Percentiles rank a stretch among this genome's conserved stretches.
These are phyloP conservation scores for Tylochromis polylepis DNA, from an alignment of 2,113 vertebrate genomes.

Conservation along the genomic window DNA sequence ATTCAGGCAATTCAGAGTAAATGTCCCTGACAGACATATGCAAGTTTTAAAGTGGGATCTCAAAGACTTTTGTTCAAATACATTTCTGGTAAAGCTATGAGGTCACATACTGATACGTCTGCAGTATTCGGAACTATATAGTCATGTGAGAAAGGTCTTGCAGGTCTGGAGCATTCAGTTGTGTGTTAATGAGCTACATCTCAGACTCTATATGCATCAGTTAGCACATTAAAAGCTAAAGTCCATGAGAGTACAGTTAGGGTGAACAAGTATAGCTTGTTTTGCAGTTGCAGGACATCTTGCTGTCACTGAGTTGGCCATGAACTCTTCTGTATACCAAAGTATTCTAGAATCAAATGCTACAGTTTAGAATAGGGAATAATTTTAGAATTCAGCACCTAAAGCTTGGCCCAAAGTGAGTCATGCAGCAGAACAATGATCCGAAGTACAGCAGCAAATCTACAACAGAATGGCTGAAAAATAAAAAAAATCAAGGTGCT, in stretches of 20 bases:
- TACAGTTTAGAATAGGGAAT: background rate
- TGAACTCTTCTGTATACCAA: background rate
- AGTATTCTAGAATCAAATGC: background rate
- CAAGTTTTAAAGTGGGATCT: background rate
- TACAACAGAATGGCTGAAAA: background rate
- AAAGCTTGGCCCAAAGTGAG: background rate
- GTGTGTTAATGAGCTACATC: background rate
- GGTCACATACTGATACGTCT: background rate
- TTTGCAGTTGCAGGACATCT: background rate
- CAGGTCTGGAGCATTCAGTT: background rate
- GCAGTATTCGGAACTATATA: background rate
- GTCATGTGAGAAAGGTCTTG: too few species aligned
- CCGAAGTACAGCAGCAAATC: background rate
- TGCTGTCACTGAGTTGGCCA: background rate
- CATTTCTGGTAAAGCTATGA: background rate
- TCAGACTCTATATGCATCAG: background rate
- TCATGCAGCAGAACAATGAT: background rate
- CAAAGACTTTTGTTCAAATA: background rate
- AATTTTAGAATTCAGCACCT: background rate
- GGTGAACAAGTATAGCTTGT: background rate
- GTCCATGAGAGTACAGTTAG: background rate
- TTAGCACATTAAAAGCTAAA: background rate
- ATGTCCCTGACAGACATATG: background rate
- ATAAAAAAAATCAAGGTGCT: too few species aligned
- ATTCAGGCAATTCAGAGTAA: background rate